Conservation (phyloP, 2,797 vertebrate genomes). For the Ctenopoma kingsleyae region DNA sequence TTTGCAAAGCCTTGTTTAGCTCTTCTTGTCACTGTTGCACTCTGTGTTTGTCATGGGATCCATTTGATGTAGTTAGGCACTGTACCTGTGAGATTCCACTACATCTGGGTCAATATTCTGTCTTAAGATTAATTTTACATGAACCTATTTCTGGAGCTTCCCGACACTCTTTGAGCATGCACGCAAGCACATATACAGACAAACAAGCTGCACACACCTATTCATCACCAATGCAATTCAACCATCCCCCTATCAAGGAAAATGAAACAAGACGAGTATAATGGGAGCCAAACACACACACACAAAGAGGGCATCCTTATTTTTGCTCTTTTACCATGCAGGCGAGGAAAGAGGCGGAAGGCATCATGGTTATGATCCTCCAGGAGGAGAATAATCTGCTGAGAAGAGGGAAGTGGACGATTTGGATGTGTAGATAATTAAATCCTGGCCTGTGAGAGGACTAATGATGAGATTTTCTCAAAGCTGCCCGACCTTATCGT, state of each 20-base stretch:
- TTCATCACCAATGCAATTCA: conserved; percentile 38
- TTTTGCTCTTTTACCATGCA: conserved; percentile 59
- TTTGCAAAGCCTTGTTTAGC: conserved; percentile 56
- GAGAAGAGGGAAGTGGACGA: conserved; percentile 70
- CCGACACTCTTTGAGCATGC: conserved; percentile 13
- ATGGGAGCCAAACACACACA: not conserved
- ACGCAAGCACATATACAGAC: conserved; percentile 16
- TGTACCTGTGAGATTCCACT: conserved; percentile 55
- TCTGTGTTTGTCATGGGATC: conserved; percentile 57
- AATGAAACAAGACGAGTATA: conserved; percentile 31
- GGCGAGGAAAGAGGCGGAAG: conserved; percentile 48
- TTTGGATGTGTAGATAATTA: conserved; percentile 80
- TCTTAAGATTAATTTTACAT: conserved; percentile 76
- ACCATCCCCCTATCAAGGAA: conserved; percentile 31
- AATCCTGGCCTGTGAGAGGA: conserved; percentile 80
- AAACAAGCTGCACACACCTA: conserved; percentile 29
- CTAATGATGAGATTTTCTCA: conserved; percentile 82
- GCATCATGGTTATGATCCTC: conserved; percentile 71
- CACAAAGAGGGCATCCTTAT: conserved; percentile 37
- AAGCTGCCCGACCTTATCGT: conserved; percentile 73
- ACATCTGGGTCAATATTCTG: conserved; percentile 79
- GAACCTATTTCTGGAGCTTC: conserved; percentile 64
- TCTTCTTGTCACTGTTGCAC: conserved; percentile 49
- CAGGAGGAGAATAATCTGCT: conserved; percentile 77
- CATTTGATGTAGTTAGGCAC: conserved; percentile 65